These are phyloP conservation scores for Macquaria ambigua DNA, from an alignment of 2,113 vertebrate genomes.

Conservation along the genomic window DNA sequence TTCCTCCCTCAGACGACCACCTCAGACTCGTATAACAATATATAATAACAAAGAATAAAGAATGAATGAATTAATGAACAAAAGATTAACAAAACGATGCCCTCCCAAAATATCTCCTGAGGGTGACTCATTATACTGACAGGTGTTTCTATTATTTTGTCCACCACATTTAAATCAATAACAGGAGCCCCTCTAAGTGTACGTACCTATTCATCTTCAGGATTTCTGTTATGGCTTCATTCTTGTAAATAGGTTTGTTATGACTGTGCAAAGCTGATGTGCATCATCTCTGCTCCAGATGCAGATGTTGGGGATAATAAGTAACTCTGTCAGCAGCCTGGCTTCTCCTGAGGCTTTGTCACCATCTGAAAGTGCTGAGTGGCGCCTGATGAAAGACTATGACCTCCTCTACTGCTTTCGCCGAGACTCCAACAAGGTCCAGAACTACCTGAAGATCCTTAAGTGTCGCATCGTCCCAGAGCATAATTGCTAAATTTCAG, in stretches of 20 bases:
- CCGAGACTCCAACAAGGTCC: conserved; percentile 89
- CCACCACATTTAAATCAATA: not conserved
- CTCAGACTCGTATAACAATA: not conserved
- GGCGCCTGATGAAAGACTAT: conserved; percentile 84
- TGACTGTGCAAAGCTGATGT: not conserved
- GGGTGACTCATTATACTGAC: too few species aligned
- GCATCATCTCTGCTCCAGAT: conserved; percentile 75
- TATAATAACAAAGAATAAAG: too few species aligned
- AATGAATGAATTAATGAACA: not conserved
- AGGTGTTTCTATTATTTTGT: not conserved
- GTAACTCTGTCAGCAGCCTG: conserved; percentile 80
- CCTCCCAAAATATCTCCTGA: not conserved
- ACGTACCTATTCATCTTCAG: not conserved
- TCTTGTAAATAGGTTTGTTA: not conserved
- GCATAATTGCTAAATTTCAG: conserved; percentile 70
- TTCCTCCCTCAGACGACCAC: not conserved
- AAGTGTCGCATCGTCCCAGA: conserved; percentile 88
- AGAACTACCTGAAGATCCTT: conserved; percentile 90
- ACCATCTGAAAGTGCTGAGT: conserved; percentile 66
- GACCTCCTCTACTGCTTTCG: conserved; percentile 89
- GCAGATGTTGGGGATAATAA: conserved; percentile 87
- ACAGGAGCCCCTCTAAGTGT: not conserved
- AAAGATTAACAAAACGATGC: not conserved
- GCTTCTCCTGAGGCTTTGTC: conserved; percentile 69
- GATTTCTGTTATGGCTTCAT: not conserved